Conservation (phyloP, 2,888 invertebrate species). For the Linnaemya vulpina region DNA sequence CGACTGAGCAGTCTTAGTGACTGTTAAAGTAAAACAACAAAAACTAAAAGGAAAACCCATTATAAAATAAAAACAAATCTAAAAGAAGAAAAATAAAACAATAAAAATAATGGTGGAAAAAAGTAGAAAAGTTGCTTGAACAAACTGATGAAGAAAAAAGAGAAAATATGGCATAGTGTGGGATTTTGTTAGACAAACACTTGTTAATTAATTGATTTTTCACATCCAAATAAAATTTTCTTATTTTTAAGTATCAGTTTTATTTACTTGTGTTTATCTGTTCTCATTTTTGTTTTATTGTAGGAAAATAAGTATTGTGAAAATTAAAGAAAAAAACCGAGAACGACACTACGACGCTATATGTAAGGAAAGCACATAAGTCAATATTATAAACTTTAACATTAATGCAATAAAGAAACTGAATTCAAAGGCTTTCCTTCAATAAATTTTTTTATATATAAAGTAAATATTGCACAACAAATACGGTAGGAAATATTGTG, state of each 20-base stretch:
- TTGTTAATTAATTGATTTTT: slow-evolving; percentile 81
- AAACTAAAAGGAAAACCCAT: slow-evolving; percentile 42
- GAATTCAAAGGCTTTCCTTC: slow-evolving; percentile 39
- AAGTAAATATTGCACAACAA: slow-evolving; percentile 48
- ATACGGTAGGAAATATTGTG: slow-evolving; percentile 40
- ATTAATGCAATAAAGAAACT: slow-evolving; percentile 41
- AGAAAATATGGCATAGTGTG: slow-evolving; percentile 62
- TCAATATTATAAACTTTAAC: slow-evolving; percentile 41
- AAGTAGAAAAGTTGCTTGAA: slow-evolving; percentile 42
- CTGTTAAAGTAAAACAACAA: slow-evolving; percentile 53
- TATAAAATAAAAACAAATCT: slow-evolving; percentile 53
- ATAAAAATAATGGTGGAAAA: slow-evolving; percentile 70
- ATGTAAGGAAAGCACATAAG: slow-evolving; percentile 67
- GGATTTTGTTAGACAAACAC: slow-evolving; percentile 75
- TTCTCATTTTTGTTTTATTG: slow-evolving; percentile 39
- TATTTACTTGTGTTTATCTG: not conserved
- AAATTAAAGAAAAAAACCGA: slow-evolving; percentile 52
- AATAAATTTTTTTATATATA: slow-evolving; percentile 27
- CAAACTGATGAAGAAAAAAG: slow-evolving; percentile 52
- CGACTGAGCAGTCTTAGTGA: slow-evolving; percentile 36
- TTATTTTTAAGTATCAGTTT: slow-evolving; percentile 5
- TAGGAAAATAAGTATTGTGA: slow-evolving; percentile 60
- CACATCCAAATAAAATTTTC: slow-evolving; percentile 67
- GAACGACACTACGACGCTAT: slow-evolving; percentile 62
- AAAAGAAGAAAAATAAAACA: slow-evolving; percentile 60